phyloP scores from a whole-genome alignment of 2,888 invertebrate species.

The Leptura quadrifasciata region DNA sequence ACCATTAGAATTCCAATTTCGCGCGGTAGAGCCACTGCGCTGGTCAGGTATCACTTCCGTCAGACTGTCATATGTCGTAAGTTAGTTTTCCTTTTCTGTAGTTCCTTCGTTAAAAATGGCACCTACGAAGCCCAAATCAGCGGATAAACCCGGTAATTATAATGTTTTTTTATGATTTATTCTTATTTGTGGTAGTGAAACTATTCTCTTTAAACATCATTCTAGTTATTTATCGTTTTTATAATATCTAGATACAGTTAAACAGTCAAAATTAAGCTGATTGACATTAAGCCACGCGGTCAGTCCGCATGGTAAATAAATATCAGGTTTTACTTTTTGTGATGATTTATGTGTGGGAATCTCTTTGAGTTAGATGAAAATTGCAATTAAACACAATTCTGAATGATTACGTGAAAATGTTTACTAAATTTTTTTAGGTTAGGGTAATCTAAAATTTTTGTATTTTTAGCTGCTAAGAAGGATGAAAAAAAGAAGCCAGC shows the following conservation, averaged over 20 bases:
- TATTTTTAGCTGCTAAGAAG: constrained; percentile 74
- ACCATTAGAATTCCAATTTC: constrained; percentile 35
- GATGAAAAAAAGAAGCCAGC: constrained; percentile 75
- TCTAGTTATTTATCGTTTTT: constrained; percentile 20
- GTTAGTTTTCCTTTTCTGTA: constrained; percentile 67
- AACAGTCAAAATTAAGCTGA: neutral
- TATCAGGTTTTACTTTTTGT: constrained; percentile 56
- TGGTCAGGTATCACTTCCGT: constrained; percentile 16
- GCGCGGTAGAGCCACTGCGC: constrained; percentile 30
- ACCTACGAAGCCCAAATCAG: constrained; percentile 87
- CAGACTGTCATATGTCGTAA: constrained; percentile 41
- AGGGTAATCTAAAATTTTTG: constrained; percentile 24
- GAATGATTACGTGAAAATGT: constrained; percentile 46
- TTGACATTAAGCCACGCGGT: constrained; percentile 62
- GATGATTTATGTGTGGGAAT: constrained; percentile 77
- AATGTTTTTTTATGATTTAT: constrained; percentile 21
- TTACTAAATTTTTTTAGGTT: constrained; percentile 31
- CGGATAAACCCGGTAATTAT: constrained; percentile 88
- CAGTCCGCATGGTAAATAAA: constrained; percentile 47
- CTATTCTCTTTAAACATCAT: neutral
- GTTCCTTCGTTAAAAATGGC: constrained; percentile 81
- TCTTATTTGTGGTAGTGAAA: neutral
- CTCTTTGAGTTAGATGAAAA: constrained; percentile 75
- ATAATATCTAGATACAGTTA: constrained; percentile 3
- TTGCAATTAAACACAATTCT: constrained; percentile 59